Evolutionary conservation across 1,140 invertebrate species (phyloP), one percentile per base, ranked within the genome.

Genomic region (Pinna nobilis): DNA sequence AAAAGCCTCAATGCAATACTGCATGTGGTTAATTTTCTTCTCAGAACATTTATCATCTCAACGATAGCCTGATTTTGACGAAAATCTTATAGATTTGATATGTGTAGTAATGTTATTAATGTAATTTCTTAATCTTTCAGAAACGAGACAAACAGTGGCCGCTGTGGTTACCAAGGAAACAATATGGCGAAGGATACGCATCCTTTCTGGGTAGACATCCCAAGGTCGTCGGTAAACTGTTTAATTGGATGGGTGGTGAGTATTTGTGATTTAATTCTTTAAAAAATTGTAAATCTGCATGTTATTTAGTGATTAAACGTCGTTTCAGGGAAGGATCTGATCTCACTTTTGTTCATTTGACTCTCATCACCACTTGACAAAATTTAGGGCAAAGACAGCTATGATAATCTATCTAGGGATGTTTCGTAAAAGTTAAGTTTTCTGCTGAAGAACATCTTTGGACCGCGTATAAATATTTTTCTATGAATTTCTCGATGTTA

Each of bases 111-210:
- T 15, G 20, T 18, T 20, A 37, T 6, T 20, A 20, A 37, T 23
- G 20, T 35, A 44, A 20, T 47, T 59, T 67, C 39, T 49, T 9
- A 20, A 37, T 70, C 60, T 84, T 87, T 57, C 77, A 90, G 90
- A 83, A 87, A 77, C 76, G 89, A 59, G 74, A 88, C 50, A 76
- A 85, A 47, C 87, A 88, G 81, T 93, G 91, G 91, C 88, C 91
- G 11, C 83, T 89, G 1, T 93, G 92, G 92, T 84, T 92, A 44
- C 91, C 91, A 35, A 85, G 91, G 78, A 87, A 90, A 70, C 89
- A 89, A 63, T 93, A 93, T 80, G 76, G 91, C 6, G 75, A 89
- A 71, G 92, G 92, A 1, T 90, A 92, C 76, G 88, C 91, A 1
- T 84, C 87, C 68, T 90, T 92, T 61, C 73, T 91, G 33, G 86